Evolutionary conservation across 1,140 invertebrate species (phyloP).

Genomic region (Idris sp.): DNA sequence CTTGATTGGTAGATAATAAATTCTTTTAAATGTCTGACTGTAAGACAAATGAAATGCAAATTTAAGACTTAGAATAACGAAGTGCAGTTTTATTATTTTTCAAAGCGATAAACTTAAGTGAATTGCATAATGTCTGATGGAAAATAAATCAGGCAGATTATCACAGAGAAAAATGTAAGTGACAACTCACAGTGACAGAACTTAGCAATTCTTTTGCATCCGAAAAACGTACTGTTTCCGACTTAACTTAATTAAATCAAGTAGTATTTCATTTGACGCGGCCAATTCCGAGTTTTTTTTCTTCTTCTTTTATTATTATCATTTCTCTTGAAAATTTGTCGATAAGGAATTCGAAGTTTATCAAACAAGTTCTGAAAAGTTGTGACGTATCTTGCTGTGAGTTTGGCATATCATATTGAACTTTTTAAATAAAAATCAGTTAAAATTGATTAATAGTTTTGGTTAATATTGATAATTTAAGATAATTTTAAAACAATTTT

Average conservation of each 20-base stretch:
- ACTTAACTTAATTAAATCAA: slow-evolving; percentile 29
- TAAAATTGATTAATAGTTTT: slow-evolving; percentile 19
- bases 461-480: too few species aligned
- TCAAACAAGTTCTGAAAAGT: slow-evolving; percentile 24
- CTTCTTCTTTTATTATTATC: too few species aligned
- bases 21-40: too few species aligned
- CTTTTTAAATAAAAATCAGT: slow-evolving; percentile 6
- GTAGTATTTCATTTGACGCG: slow-evolving; percentile 13
- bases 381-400: slow-evolving; percentile 7
- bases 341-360: slow-evolving; percentile 27
- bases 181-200: neutral
- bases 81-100: too few species aligned
- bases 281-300: slow-evolving; percentile 22
- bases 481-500: too few species aligned
- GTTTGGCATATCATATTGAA: slow-evolving; percentile 15
- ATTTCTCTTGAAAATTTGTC: slow-evolving; percentile 9
- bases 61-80: too few species aligned
- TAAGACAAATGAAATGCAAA: too few species aligned
- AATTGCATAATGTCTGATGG: too few species aligned
- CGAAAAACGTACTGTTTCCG: slow-evolving; percentile 6
- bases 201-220: slow-evolving; percentile 1
- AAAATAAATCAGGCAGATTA: too few species aligned
- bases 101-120: too few species aligned
- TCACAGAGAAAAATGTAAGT: too few species aligned
- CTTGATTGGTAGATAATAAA: too few species aligned